Percentiles rank a stretch among this genome's conserved stretches.
Evolutionary conservation across 2,888 invertebrate genomes (phyloP).

Genomic region (Euzophera pinguis): DNA sequence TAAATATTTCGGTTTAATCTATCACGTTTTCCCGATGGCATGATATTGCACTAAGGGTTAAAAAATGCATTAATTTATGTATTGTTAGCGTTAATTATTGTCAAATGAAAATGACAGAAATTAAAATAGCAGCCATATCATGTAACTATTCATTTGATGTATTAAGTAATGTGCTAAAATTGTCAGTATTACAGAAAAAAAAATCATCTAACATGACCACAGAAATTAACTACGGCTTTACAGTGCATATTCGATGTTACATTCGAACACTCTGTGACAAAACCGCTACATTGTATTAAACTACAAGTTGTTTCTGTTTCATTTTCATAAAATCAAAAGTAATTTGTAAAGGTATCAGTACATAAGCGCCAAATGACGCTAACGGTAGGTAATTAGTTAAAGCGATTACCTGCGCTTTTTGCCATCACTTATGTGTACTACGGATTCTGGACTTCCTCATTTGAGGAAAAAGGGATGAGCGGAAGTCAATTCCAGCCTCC

Average conservation of each 20-base stretch:
- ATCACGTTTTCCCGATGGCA: too few species aligned
- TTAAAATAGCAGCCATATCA: too few species aligned
- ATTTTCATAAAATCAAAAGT: constrained; percentile 23
- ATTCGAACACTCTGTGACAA: background rate
- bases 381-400: constrained; percentile 35
- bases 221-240: background rate
- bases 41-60: too few species aligned
- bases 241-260: background rate
- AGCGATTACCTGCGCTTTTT: constrained; percentile 29
- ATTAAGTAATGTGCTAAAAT: too few species aligned
- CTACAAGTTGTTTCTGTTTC: constrained; percentile 6
- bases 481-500: background rate
- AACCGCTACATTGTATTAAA: constrained; percentile 4
- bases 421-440: constrained; percentile 24
- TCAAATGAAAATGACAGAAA: too few species aligned
- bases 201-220: background rate
- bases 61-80: too few species aligned
- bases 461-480: constrained; percentile 9
- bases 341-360: constrained; percentile 34
- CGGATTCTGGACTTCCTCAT: background rate
- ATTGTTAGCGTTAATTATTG: too few species aligned
- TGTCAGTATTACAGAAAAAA: background rate
- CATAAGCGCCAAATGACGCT: constrained; percentile 39
- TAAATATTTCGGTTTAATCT: too few species aligned
- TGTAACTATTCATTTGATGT: too few species aligned